Evolutionary conservation across 2,888 invertebrate genomes (phyloP).

Genomic region (Seira musarum): DNA sequence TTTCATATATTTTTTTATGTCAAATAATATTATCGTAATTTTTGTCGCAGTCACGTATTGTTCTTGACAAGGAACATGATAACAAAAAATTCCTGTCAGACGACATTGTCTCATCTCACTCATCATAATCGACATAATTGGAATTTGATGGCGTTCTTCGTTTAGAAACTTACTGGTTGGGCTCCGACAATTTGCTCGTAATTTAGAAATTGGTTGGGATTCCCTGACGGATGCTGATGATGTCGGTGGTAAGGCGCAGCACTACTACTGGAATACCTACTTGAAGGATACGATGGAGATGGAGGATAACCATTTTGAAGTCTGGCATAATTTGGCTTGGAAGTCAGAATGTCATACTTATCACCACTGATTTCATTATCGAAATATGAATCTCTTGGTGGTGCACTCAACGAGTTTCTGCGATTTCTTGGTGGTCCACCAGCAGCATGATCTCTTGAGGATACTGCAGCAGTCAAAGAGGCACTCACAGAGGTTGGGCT

Average conservation of each 20-base stretch:
- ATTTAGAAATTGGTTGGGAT: constrained; percentile 65
- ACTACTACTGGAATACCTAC: constrained; percentile 45
- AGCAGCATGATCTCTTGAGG: constrained; percentile 33
- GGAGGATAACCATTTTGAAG: constrained; percentile 37
- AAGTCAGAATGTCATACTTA: constrained; percentile 59
- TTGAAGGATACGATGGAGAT: constrained; percentile 30
- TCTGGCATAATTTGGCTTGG: constrained; percentile 34
- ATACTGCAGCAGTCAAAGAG: not conserved
- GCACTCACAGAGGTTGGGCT: constrained; percentile 20
- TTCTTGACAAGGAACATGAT: too few species aligned
- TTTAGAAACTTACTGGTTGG: constrained; percentile 62
- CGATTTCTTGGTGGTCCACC: constrained; percentile 59
- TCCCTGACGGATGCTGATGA: constrained; percentile 34
- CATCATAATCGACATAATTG: too few species aligned
- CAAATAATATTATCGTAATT: too few species aligned
- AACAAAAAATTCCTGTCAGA: too few species aligned
- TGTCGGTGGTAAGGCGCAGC: not conserved
- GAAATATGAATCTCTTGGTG: constrained; percentile 43
- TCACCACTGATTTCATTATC: constrained; percentile 56
- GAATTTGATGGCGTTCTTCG: too few species aligned
- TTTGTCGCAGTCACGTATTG: too few species aligned
- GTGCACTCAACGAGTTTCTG: constrained; percentile 52
- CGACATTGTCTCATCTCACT: too few species aligned
- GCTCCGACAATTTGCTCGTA: constrained; percentile 62
- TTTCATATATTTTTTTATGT: too few species aligned